Evolutionary conservation across 2,797 vertebrate genomes (phyloP), one percentile per base, ranked within the genome.

Genomic region (Lacerta bilineata): DNA sequence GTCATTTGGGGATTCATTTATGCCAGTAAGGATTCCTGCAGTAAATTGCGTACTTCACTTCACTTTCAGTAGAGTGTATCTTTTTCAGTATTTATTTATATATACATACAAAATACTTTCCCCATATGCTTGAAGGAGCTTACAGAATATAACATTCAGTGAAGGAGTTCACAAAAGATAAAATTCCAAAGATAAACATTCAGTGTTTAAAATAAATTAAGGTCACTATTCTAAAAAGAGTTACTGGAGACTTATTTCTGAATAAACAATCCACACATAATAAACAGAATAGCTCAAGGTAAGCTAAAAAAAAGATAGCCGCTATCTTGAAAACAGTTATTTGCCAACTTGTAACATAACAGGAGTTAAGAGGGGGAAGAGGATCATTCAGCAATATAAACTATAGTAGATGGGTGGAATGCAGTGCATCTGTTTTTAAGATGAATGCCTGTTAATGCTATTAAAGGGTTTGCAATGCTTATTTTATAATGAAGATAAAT

Each of bases 1-100:
- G 39, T 81, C 82, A 61, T 69, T 61, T 59, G 15, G 61, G 80
- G 10, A 15, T 88, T 89, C 36, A 92, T 18, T 87, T 85, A 83
- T 86, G 0, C 2, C 2, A 79, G 20, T 61, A 64, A 85, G 72
- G 82, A 82, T 68, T 86, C 41, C 68, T 88, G 75, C 50, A 80
- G 17, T 83, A 55, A 91, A 55, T 87, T 7, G 88, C 33, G 33
- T 33, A 33, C 91, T 90, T 59, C 66, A 72, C 46, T 33, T 55
- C 83, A 36, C 43, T 91, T 89, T 86, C 79, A 91, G 46, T 27
- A 8, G 17, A 29, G 75, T 71, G 85, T 23, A 2, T 87, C 1
- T 85, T 84, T 89, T 46, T 25, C 41, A 76, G 17, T 74, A 17
- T 27, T 72, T 68, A 27, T 68, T 75, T 55, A 72, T 64, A 64